These are phyloP conservation scores for Drosophila truncata DNA, from an alignment of 1,140 invertebrate genomes.

Conservation along the genomic window DNA sequence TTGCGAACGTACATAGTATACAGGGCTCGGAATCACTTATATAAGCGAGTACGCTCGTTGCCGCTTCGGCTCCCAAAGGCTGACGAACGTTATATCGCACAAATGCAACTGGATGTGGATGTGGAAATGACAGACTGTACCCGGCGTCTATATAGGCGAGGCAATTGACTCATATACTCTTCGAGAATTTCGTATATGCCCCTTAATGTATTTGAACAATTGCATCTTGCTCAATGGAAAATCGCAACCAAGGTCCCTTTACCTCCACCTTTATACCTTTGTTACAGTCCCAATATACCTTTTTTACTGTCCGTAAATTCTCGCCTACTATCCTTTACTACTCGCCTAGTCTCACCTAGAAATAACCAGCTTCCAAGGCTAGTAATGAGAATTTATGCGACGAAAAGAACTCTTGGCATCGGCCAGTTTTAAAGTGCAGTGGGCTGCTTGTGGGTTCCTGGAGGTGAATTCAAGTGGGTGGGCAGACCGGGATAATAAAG, in stretches of 20 bases:
- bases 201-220: slow-evolving; percentile 12
- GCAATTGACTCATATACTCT: slow-evolving; percentile 64
- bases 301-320: neutral
- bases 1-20: neutral
- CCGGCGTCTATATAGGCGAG: slow-evolving; percentile 68
- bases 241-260: slow-evolving; percentile 11
- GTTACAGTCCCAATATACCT: neutral
- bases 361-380: neutral
- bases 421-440: slow-evolving; percentile 43
- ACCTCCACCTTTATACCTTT: neutral
- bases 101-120: slow-evolving; percentile 66
- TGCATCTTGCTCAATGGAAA: slow-evolving; percentile 54
- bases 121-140: slow-evolving; percentile 66
- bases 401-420: slow-evolving; percentile 5
- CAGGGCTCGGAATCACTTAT: slow-evolving; percentile 5
- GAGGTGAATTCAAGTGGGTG: neutral
- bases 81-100: slow-evolving; percentile 42
- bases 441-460: slow-evolving; percentile 7
- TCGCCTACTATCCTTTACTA: neutral
- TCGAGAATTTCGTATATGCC: neutral
- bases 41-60: slow-evolving; percentile 15
- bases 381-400: slow-evolving; percentile 25
- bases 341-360: neutral
- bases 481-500: neutral
- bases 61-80: slow-evolving; percentile 4